Conservation (phyloP, 1,140 invertebrate genomes). For the Leptopilina boulardi region DNA sequence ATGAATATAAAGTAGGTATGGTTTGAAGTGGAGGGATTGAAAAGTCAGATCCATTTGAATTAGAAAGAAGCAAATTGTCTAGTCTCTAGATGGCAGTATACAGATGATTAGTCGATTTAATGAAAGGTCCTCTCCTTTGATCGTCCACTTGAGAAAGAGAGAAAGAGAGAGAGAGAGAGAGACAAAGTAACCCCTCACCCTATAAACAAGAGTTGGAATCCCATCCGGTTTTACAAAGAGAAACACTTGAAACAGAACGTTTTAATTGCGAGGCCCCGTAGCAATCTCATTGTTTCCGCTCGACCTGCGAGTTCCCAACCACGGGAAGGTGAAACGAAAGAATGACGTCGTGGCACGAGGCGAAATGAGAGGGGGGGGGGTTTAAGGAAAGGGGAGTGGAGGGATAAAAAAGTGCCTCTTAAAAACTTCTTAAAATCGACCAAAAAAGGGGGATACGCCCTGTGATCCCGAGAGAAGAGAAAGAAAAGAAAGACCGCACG, state of each 20-base stretch:
- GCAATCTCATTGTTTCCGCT: constrained; percentile 71
- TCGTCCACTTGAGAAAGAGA: constrained; percentile 56
- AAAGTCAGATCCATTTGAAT: constrained; percentile 11
- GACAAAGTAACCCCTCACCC: constrained; percentile 53
- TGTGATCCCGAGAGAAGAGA: constrained; percentile 56
- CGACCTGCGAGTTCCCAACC: constrained; percentile 57
- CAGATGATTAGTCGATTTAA: constrained; percentile 72
- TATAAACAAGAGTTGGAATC: constrained; percentile 53
- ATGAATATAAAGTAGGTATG: neutral
- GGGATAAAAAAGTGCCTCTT: constrained; percentile 55
- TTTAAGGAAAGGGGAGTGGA: too few relatives aligned
- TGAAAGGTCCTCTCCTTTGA: constrained; percentile 75
- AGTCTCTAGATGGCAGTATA: constrained; percentile 4
- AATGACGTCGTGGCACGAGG: constrained; percentile 44
- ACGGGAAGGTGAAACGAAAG: constrained; percentile 45
- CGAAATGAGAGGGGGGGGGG: too few relatives aligned
- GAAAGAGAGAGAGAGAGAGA: constrained; percentile 33
- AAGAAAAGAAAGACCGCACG: constrained; percentile 47
- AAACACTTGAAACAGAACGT: constrained; percentile 73
- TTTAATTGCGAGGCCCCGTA: constrained; percentile 71
- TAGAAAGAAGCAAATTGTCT: neutral
- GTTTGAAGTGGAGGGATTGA: neutral
- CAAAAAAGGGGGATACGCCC: constrained; percentile 52
- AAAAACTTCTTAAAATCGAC: constrained; percentile 59
- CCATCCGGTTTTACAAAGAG: constrained; percentile 65